Evolutionary conservation across 2,888 invertebrate genomes (phyloP).

Genomic region (Hedya salicella): DNA sequence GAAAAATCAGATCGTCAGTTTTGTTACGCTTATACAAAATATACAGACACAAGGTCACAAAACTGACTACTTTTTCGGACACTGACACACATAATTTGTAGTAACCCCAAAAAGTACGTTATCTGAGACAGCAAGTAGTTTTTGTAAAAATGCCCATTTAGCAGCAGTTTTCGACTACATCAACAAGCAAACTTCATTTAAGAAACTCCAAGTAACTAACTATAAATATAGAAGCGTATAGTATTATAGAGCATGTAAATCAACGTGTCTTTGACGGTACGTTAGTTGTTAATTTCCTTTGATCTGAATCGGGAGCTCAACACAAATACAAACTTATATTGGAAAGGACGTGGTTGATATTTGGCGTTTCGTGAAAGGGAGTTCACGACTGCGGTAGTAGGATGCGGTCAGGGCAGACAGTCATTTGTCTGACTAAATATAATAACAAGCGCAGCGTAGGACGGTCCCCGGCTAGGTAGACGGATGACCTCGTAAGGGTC

Average conservation of each 20-base stretch:
- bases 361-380: background rate
- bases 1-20: too few species aligned
- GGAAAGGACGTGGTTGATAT: slow-evolving; percentile 26
- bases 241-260: background rate
- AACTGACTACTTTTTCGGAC: too few species aligned
- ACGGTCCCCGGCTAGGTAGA: too few species aligned
- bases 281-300: slow-evolving; percentile 24
- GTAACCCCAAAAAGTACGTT: too few species aligned
- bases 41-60: too few species aligned
- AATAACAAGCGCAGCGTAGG: too few species aligned
- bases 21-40: too few species aligned
- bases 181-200: slow-evolving; percentile 2
- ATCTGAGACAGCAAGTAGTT: too few species aligned
- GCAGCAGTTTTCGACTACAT: background rate
- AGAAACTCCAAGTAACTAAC: background rate
- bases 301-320: slow-evolving; percentile 23
- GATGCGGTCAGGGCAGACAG: background rate
- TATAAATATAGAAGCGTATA: too few species aligned
- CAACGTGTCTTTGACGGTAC: slow-evolving; percentile 22
- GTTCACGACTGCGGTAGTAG: background rate
- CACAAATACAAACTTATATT: slow-evolving; percentile 33
- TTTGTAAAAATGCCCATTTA: background rate
- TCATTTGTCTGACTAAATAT: background rate
- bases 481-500: too few species aligned
- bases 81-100: too few species aligned